A percentile compares a stretch with the other conserved stretches of the same genome.
Evolutionary conservation across 2,797 vertebrate genomes (phyloP).

Genomic region (Ctenopoma kingsleyae): DNA sequence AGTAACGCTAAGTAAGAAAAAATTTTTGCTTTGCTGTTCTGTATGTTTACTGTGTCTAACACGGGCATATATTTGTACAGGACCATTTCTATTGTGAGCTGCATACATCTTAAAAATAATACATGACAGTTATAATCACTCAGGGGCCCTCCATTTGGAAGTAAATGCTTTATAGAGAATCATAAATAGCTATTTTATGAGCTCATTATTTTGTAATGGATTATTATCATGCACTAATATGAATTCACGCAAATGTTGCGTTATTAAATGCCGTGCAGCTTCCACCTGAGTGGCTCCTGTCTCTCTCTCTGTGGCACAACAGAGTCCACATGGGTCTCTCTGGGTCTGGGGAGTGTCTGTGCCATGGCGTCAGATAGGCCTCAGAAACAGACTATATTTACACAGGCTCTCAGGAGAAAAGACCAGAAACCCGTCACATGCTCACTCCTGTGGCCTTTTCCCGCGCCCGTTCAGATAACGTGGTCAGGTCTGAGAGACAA

Average conservation of each 20-base stretch:
- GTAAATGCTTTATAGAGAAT: slow-evolving; percentile 4
- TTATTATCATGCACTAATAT: background rate
- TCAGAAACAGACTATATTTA: slow-evolving; percentile 69
- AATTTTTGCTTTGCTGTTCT: too few relatives aligned
- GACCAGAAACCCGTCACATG: slow-evolving; percentile 42
- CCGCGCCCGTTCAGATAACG: slow-evolving; percentile 49
- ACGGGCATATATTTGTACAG: background rate
- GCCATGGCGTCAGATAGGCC: slow-evolving; percentile 56
- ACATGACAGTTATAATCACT: background rate
- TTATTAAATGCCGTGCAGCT: slow-evolving; percentile 1
- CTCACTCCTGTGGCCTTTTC: slow-evolving; percentile 30
- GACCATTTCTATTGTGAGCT: background rate
- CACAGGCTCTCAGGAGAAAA: slow-evolving; percentile 36
- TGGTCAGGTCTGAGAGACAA: slow-evolving; percentile 35
- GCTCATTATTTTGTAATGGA: slow-evolving; percentile 10
- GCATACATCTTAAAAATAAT: background rate
- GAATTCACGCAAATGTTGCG: slow-evolving; percentile 3
- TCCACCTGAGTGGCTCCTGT: slow-evolving; percentile 14
- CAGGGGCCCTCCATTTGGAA: background rate
- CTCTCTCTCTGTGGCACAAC: background rate
- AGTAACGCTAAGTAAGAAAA: too few relatives aligned
- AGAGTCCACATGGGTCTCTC: slow-evolving; percentile 20
- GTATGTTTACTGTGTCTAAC: background rate
- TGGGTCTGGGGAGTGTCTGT: slow-evolving; percentile 48
- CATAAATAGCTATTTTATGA: slow-evolving; percentile 1